Percentiles rank a stretch among this genome's conserved stretches.
phyloP scores from a whole-genome alignment of 2,797 vertebrate genomes.

The Peromyscus nudipes region DNA sequence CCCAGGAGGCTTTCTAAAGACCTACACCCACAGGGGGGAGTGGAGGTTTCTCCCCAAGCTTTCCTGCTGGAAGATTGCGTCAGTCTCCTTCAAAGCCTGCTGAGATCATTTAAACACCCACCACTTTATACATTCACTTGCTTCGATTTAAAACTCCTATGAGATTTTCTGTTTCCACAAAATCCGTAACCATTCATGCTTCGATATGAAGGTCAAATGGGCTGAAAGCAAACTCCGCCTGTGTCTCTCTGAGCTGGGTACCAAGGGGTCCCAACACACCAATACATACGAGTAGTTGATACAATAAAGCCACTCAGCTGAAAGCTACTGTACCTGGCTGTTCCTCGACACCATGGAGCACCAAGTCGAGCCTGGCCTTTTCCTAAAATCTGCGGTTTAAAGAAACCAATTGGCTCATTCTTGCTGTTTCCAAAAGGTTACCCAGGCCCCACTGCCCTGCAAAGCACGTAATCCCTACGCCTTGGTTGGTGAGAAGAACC shows the following conservation, averaged over 20 bases:
- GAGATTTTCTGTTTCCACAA: constrained; percentile 69
- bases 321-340: constrained; percentile 13
- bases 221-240: constrained; percentile 11
- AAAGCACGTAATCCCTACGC: not conserved
- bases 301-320: not conserved
- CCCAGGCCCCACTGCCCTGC: not conserved
- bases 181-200: constrained; percentile 31
- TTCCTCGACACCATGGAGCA: not conserved
- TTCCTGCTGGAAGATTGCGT: constrained; percentile 16
- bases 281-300: not conserved
- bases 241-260: constrained; percentile 26
- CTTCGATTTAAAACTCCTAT: constrained; percentile 53
- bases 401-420: constrained; percentile 40
- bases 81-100: constrained; percentile 52
- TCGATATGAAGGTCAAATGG: constrained; percentile 64
- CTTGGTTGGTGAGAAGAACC: not conserved
- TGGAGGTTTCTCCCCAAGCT: constrained; percentile 25
- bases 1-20: constrained; percentile 25
- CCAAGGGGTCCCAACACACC: not conserved
- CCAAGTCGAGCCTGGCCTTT: constrained; percentile 46
- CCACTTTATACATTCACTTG: constrained; percentile 63
- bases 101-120: constrained; percentile 62
- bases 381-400: constrained; percentile 37
- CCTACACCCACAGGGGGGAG: not conserved
- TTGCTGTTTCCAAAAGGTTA: constrained; percentile 26